Evolutionary conservation across 2,797 vertebrate genomes (phyloP).

Genomic region (Thunnus albacares): DNA sequence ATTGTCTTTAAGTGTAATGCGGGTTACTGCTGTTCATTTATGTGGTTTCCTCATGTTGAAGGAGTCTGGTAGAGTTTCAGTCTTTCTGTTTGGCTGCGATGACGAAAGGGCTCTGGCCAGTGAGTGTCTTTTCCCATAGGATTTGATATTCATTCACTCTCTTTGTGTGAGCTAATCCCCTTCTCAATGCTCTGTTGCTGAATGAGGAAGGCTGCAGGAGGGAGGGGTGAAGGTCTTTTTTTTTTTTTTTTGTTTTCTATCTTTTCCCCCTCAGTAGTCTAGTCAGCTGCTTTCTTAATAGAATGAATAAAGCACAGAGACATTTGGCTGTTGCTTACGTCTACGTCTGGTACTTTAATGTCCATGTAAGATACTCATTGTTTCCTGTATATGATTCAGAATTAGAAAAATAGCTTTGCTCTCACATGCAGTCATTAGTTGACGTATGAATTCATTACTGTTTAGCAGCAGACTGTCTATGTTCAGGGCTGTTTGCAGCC

Average conservation of each 20-base stretch:
- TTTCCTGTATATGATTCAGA: background rate
- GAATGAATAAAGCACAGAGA: slow-evolving; percentile 47
- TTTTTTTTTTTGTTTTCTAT: background rate
- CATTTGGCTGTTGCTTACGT: slow-evolving; percentile 12
- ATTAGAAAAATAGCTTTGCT: background rate
- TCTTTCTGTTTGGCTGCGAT: slow-evolving; percentile 35
- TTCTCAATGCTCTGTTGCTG: slow-evolving; percentile 70
- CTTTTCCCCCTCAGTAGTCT: slow-evolving; percentile 36
- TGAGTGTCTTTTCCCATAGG: slow-evolving; percentile 61
- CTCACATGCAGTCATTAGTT: too few relatives aligned
- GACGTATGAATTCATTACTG: background rate
- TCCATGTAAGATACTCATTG: background rate
- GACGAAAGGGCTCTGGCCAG: slow-evolving; percentile 46
- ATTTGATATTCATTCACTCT: slow-evolving; percentile 66
- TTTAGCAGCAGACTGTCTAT: background rate
- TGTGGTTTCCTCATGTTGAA: slow-evolving; percentile 23
- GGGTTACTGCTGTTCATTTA: background rate
- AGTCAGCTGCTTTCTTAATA: slow-evolving; percentile 48
- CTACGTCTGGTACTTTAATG: slow-evolving; percentile 14
- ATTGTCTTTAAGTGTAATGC: background rate
- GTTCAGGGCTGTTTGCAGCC: background rate
- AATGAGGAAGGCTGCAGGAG: slow-evolving; percentile 63
- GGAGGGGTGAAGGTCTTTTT: slow-evolving; percentile 10
- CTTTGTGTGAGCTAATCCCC: slow-evolving; percentile 78
- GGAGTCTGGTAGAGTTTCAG: slow-evolving; percentile 30